These are phyloP conservation scores for Cebidichthys violaceus DNA, from an alignment of 2,113 vertebrate genomes.

Conservation along the genomic window DNA sequence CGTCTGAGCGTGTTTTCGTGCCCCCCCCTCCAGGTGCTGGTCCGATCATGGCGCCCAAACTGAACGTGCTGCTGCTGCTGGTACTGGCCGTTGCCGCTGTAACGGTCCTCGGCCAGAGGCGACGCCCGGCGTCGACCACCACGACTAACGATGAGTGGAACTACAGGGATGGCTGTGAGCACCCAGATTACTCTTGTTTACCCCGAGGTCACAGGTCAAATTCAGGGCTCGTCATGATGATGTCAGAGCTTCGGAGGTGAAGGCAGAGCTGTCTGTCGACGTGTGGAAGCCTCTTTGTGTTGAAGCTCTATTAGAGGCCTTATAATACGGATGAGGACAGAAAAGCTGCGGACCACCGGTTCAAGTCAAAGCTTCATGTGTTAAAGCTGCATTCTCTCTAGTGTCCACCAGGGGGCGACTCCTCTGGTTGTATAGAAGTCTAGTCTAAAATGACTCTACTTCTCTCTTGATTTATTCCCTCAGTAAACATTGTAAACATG, in stretches of 20 bases:
- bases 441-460: too few species aligned
- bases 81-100: slow-evolving; percentile 58
- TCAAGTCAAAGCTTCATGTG: too few species aligned
- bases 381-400: too few species aligned
- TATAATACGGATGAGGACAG: neutral
- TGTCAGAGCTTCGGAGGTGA: slow-evolving; percentile 46
- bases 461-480: too few species aligned
- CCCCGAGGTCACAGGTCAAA: slow-evolving; percentile 44
- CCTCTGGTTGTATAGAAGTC: too few species aligned
- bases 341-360: too few species aligned
- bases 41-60: slow-evolving; percentile 73
- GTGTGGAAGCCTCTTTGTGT: neutral
- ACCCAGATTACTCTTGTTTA: slow-evolving; percentile 59
- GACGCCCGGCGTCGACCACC: slow-evolving; percentile 22
- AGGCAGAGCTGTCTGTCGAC: neutral
- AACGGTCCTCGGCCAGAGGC: slow-evolving; percentile 73
- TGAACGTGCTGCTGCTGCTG: slow-evolving; percentile 78
- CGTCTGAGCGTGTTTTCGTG: too few species aligned
- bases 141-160: slow-evolving; percentile 78
- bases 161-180: slow-evolving; percentile 84
- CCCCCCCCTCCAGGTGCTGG: slow-evolving; percentile 40
- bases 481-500: too few species aligned
- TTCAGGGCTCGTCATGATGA: slow-evolving; percentile 35
- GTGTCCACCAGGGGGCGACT: too few species aligned
- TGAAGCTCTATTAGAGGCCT: neutral